phyloP scores from a whole-genome alignment of 2,113 vertebrate genomes.

The Marmota flaviventris region DNA sequence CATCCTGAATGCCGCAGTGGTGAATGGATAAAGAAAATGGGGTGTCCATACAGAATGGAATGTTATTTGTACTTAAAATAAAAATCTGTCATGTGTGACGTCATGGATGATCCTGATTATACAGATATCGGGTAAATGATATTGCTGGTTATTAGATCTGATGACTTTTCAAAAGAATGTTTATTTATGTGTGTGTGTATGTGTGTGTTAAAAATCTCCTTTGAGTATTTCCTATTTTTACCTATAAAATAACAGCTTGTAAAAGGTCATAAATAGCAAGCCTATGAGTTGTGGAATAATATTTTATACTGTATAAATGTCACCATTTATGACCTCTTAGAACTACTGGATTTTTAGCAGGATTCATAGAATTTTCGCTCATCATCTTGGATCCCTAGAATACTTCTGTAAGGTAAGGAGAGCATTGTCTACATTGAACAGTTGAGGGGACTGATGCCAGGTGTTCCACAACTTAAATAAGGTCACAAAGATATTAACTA shows the following conservation, averaged over 20 bases:
- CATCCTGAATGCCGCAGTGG: not conserved
- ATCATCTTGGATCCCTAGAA: not conserved
- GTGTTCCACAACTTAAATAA: not conserved
- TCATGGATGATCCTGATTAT: not conserved
- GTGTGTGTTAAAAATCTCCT: slow-evolving; percentile 6
- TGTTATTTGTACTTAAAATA: not conserved
- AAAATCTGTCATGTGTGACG: not conserved
- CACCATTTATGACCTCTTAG: not conserved
- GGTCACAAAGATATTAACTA: not conserved
- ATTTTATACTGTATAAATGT: slow-evolving; percentile 47
- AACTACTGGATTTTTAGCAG: not conserved
- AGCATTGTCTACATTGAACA: not conserved
- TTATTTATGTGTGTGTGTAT: not conserved
- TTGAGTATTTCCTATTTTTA: slow-evolving; percentile 78
- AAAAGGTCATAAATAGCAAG: slow-evolving; percentile 60
- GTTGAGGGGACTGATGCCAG: not conserved
- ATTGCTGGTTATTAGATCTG: not conserved
- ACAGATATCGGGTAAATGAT: not conserved
- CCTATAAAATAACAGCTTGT: slow-evolving; percentile 76
- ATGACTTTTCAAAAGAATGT: not conserved
- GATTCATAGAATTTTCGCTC: not conserved
- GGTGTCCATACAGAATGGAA: not conserved
- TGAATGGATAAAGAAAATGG: not conserved
- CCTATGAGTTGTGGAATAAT: slow-evolving; percentile 11
- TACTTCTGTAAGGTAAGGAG: not conserved